A percentile compares a stretch with the other conserved stretches of the same genome.
phyloP scores from a whole-genome alignment of 2,888 invertebrate species.

The Junonia oenone region DNA sequence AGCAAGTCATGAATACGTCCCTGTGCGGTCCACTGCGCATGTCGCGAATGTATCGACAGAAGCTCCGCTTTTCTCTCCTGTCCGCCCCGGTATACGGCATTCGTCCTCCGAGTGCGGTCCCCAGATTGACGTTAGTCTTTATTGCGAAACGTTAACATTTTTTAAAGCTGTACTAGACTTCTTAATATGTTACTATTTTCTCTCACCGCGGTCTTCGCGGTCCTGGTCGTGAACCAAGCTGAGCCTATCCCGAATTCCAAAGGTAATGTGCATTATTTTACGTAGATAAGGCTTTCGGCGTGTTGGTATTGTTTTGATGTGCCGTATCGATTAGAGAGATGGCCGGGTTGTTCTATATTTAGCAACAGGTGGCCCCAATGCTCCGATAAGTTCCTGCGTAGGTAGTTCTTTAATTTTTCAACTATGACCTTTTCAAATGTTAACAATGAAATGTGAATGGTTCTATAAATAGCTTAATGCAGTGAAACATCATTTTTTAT shows the following conservation, averaged over 20 bases:
- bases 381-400: slow-evolving; percentile 51
- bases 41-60: slow-evolving; percentile 74
- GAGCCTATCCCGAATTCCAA: slow-evolving; percentile 65
- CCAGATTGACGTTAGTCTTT: slow-evolving; percentile 40
- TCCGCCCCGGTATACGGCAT: slow-evolving; percentile 52
- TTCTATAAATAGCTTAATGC: not conserved
- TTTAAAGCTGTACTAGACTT: not conserved
- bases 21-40: slow-evolving; percentile 67
- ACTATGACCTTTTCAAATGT: slow-evolving; percentile 41
- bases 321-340: slow-evolving; percentile 57
- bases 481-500: not conserved
- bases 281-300: slow-evolving; percentile 14
- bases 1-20: slow-evolving; percentile 38
- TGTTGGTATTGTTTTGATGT: slow-evolving; percentile 24
- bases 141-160: not conserved
- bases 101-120: slow-evolving; percentile 57
- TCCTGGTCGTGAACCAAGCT: slow-evolving; percentile 52
- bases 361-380: slow-evolving; percentile 69
- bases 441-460: not conserved
- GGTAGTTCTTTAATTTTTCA: slow-evolving; percentile 46
- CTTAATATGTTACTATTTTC: slow-evolving; percentile 56
- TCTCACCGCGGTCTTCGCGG: slow-evolving; percentile 69
- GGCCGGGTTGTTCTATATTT: slow-evolving; percentile 60
- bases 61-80: slow-evolving; percentile 40
- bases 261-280: slow-evolving; percentile 42